Evolutionary conservation across 1,140 invertebrate genomes (phyloP), one percentile per base, ranked within the genome.

Genomic region (Mizuhopecten yessoensis): DNA sequence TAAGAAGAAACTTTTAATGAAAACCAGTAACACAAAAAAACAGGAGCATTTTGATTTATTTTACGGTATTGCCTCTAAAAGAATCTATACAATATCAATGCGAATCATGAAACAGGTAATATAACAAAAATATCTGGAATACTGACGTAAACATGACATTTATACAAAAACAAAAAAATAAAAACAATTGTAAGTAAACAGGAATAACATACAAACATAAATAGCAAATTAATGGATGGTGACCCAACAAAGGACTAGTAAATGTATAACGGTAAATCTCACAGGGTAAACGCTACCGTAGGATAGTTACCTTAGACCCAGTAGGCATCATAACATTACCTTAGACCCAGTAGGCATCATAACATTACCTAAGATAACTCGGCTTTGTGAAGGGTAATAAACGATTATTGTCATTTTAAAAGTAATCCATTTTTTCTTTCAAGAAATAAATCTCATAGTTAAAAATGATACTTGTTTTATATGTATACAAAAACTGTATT

Each of bases 61-160:
- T 75, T 75, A 75, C 57, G 23, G 23, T 13, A 75, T 13, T 75
- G 29, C 57, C 3, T 75, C 57, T 75, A n/a, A 75, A 75, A 75
- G 5, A n/a, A 29, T 49, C 57, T 75, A 75, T 75, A 75, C 57
- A 75, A 75, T 29, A 75, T 75, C 57, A 75, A 75, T 29, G 57
- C 23, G 11, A 75, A 29, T 75, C 57, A 9, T 75, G 57, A 29
- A 75, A 75, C 57, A 75, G 57, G 57, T 75, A 75, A 49, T 20
- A 49, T 17, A 49, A 75, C 57, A 75, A 75, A 75, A 75, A 75
- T n/a, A 75, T 75, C 57, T 75, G 57, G 57, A 75, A 75, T 75
- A 75, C 57, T 75, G 57, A 75, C 57, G 20, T 49, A 13, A 49
- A 75, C 57, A 75, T 17, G 23, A 75, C n/a, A 49, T 49, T 20